Base-by-base conservation (phyloP, 92 coral and sea anemone species). In the Paramuricea clavata region DNA sequence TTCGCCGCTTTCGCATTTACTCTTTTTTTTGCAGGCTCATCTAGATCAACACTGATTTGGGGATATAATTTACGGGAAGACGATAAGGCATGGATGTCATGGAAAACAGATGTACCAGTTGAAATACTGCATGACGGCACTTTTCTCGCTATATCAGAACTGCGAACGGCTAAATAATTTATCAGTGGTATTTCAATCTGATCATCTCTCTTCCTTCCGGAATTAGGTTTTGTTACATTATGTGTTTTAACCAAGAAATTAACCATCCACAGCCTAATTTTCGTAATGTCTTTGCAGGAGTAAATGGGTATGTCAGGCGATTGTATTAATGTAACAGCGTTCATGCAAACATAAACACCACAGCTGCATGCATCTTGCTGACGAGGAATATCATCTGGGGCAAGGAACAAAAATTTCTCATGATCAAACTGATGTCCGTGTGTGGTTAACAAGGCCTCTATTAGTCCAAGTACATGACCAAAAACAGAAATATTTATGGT, bases 321-420 rank as follows among this genome's bases (percentile, higher is more conserved):
- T 34, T 69, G 76, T 34, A 35, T 19, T 34, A 69, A 69, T n/a
- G 44, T 69, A 35, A 69, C 11, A 34, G 76, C 76, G 36, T 69
- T 69, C 76, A 69, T 69, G n/a, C 76, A 69, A 33, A 43, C 44
- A 69, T 69, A 69, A 69, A 69, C n/a, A 3, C 43, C 43, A 28
- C 43, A 69, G 36, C 76, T 69, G 76, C 76, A 69, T 0, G 76
- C 11, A 69, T 69, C 76, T 2, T 69, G 76, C 43, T 69, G 76
- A n/a, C 44, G 39, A 28, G 76, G 76, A 12, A 28, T 69, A 35
- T 69, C 44, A 28, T 69, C 44, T 34, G 76, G 76, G 5, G 76
- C 76, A 33, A 69, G 43, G 0, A 69, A 34, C 76, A 69, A 34
- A 43, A 43, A 69, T 69, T 69, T 34, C 44, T 69, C 10, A 69